phyloP scores from a whole-genome alignment of 2,888 invertebrate genomes.

The Andrena haemorrhoa region DNA sequence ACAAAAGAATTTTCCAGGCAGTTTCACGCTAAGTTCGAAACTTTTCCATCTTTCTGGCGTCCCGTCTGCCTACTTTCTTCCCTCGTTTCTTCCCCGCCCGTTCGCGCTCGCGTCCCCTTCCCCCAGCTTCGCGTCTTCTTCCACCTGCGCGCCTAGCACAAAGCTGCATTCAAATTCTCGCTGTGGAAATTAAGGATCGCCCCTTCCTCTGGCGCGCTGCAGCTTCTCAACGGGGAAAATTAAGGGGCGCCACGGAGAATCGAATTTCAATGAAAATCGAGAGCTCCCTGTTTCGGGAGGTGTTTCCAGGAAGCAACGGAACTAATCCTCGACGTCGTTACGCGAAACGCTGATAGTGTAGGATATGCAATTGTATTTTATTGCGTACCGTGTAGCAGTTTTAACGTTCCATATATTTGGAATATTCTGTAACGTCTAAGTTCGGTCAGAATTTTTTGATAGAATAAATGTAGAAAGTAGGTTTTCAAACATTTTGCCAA shows the following conservation, averaged over 20 bases:
- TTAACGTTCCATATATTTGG: no score
- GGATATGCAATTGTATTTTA: neutral
- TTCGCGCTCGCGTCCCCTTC: neutral
- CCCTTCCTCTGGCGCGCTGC: slow-evolving; percentile 23
- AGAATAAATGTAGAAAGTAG: no score
- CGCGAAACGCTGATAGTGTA: neutral
- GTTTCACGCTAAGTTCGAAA: slow-evolving; percentile 38
- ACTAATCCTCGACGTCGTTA: slow-evolving; percentile 7
- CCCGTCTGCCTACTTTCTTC: neutral
- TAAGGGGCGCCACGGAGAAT: slow-evolving; percentile 29
- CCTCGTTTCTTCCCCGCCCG: neutral
- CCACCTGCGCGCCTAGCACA: slow-evolving; percentile 33
- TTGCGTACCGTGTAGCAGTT: neutral
- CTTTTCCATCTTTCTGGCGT: slow-evolving; percentile 31
- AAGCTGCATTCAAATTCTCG: slow-evolving; percentile 52
- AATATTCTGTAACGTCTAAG: no score
- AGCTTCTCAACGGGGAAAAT: slow-evolving; percentile 41
- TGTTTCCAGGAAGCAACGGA: neutral
- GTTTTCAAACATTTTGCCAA: no score
- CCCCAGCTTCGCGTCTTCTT: neutral
- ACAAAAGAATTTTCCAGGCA: slow-evolving; percentile 48
- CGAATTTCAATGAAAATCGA: slow-evolving; percentile 33
- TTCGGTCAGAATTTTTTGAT: no score
- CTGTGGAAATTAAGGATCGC: slow-evolving; percentile 40
- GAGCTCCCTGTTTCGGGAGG: neutral